Evolutionary conservation across 1,140 invertebrate species (phyloP), one percentile per base, ranked within the genome.

Genomic region (Saxidomus purpurata): DNA sequence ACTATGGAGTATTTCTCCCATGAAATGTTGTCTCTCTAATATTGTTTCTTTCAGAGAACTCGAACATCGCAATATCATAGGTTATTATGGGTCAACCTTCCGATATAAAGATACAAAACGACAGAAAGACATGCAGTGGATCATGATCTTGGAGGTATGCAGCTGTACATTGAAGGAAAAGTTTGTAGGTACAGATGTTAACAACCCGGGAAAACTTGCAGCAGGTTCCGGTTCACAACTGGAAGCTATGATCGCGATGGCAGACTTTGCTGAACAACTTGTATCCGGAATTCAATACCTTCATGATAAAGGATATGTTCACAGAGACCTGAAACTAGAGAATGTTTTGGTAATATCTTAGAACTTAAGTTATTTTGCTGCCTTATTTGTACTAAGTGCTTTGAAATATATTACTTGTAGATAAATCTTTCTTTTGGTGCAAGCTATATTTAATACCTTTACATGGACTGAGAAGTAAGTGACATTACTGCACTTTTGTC

Each of bases 281-380:
- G 91, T 92, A 36, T 67, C 88, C 36, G 95, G 92, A 0, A 40
- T 95, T 9, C 63, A 86, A 1, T 95, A 93, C 67, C 89, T 95
- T 0, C 95, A 95, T 76, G 36, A 88, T 0, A 94, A 93, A 69
- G 88, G 90, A 59, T 90, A 94, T 43, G 93, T 95, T 6, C 95
- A 95, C 61, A 77, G 95, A 34, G 95, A 95, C 59, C 83, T 95
- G 22, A 95, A 95, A 61, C 89, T 93, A 13, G 94, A 95, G 52
- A 95, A 95, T 89, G 89, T 95, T 61, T 36, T 95, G 92, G 94
- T 95, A 92, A 80, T 71, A 55, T n/a, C n/a, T n/a, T n/a, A n/a
- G n/a, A n/a, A n/a, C n/a, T n/a, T n/a, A n/a, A n/a, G n/a, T n/a
- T n/a, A n/a, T n/a, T n/a, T n/a, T n/a, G n/a, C n/a, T n/a, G n/a